These are phyloP conservation scores for Microcebus ravelobensis DNA, from an alignment of 2,113 vertebrate genomes.

Conservation along the genomic window DNA sequence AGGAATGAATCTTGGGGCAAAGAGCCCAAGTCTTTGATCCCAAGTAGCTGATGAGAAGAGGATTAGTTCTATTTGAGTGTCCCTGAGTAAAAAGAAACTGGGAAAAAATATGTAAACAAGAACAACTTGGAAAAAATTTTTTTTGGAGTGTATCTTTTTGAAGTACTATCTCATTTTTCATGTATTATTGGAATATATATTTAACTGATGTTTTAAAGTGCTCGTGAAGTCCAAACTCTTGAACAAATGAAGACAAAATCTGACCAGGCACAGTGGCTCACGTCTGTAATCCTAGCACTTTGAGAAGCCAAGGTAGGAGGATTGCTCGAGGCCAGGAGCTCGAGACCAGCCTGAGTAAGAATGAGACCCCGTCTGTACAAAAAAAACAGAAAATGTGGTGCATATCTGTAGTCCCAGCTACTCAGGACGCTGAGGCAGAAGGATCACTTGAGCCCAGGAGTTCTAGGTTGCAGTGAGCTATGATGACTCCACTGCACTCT, in stretches of 20 bases:
- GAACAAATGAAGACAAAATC: background rate
- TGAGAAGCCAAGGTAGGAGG: too few species aligned
- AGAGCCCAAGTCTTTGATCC: background rate
- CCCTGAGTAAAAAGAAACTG: background rate
- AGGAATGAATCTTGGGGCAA: background rate
- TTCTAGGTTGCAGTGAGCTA: too few species aligned
- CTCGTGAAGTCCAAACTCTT: background rate
- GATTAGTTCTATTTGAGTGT: background rate
- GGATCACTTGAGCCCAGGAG: too few species aligned
- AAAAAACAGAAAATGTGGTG: too few species aligned
- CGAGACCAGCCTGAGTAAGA: too few species aligned
- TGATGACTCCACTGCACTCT: too few species aligned
- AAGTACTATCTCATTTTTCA: background rate
- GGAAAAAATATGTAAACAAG: background rate
- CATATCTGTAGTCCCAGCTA: too few species aligned
- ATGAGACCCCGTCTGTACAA: too few species aligned
- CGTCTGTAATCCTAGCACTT: too few species aligned
- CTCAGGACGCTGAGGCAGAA: too few species aligned
- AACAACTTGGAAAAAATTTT: background rate
- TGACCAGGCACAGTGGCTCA: too few species aligned
- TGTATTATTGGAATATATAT: background rate
- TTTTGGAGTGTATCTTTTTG: background rate
- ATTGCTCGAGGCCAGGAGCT: too few species aligned
- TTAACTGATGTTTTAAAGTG: background rate
- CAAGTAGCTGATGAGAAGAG: background rate